Conservation (phyloP, 2,113 vertebrate species). For the Phoxinus phoxinus region DNA sequence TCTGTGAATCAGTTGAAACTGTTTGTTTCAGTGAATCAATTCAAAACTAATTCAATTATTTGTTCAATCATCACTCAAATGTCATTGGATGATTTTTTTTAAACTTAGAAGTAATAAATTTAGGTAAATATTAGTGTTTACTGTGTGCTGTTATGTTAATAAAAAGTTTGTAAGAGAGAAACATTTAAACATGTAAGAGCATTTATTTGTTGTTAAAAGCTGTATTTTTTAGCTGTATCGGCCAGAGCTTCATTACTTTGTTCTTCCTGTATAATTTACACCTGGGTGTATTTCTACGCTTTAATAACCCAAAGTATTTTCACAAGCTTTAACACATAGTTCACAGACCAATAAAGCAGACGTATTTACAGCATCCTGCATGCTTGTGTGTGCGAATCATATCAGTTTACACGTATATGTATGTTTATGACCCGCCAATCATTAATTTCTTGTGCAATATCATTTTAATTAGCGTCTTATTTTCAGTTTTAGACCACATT, state of each 20-base stretch:
- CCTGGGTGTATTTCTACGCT: constrained; percentile 60
- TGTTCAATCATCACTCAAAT: neutral
- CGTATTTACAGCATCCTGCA: constrained; percentile 12
- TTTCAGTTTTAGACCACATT: neutral
- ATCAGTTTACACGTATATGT: neutral
- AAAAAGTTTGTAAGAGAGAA: neutral
- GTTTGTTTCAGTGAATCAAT: neutral
- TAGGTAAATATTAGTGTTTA: neutral
- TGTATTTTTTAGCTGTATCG: neutral
- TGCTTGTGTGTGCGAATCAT: constrained; percentile 5
- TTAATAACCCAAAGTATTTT: constrained; percentile 64
- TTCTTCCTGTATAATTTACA: constrained; percentile 56
- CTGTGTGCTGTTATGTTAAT: neutral
- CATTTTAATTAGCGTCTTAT: neutral
- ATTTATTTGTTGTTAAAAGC: neutral
- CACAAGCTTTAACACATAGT: constrained; percentile 63
- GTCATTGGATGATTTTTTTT: neutral
- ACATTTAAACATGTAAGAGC: neutral
- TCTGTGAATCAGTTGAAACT: neutral
- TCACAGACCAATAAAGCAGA: constrained; percentile 61
- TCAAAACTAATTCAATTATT: neutral
- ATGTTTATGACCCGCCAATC: neutral
- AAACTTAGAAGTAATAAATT: neutral
- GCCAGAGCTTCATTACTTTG: neutral
- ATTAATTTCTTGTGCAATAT: neutral